Evolutionary conservation across 2,113 vertebrate species (phyloP), one percentile per base, ranked within the genome.

Genomic region (Dasyornis broadbenti): DNA sequence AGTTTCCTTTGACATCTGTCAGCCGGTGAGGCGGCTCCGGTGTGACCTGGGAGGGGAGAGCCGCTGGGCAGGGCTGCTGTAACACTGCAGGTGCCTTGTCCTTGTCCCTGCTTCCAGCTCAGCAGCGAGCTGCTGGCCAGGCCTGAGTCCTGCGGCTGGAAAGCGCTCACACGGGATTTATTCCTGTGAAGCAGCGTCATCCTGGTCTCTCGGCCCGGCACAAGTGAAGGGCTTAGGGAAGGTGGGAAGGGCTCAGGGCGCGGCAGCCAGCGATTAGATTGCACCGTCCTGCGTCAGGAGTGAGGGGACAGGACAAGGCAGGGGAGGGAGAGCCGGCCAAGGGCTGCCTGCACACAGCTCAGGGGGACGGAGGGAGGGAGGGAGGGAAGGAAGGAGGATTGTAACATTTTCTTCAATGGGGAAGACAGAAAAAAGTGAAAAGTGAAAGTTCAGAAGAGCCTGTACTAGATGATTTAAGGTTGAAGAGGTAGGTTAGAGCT

Each of bases 271-370:
- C 0, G 4, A 20, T 85, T 27, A 50, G 21, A 53, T 28, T 40
- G 42, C 18, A 22, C 31, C 1, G 1, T 18, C 27, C 64, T 12
- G 22, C 0, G 1, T 3, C 8, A 9, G 27, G 18, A 42, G 5
- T 4, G 2, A 37, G 60, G 49, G 39, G 56, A 22, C 22, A 39
- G 80, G 14, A 64, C 42, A 22, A 31, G 30, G 33, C 13, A 35
- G 39, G 50, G 39, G 37, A 49, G 31, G 15, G 33, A 56, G 37
- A 12, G 23, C 21, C 1, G 8, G 45, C 42, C 37, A 24, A 49
- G 31, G 42, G 23, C 47, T 4, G 2, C 31, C 39, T 39, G 37
- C 27, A 7, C 0, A 6, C 61, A 19, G 50, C 2, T 0, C 24
- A 8, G 28, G 8, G 26, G 22, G n/a, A n/a, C n/a, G n/a, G n/a